Conservation (phyloP, 1,140 invertebrate species). For the Hylyphantes graminicola region DNA sequence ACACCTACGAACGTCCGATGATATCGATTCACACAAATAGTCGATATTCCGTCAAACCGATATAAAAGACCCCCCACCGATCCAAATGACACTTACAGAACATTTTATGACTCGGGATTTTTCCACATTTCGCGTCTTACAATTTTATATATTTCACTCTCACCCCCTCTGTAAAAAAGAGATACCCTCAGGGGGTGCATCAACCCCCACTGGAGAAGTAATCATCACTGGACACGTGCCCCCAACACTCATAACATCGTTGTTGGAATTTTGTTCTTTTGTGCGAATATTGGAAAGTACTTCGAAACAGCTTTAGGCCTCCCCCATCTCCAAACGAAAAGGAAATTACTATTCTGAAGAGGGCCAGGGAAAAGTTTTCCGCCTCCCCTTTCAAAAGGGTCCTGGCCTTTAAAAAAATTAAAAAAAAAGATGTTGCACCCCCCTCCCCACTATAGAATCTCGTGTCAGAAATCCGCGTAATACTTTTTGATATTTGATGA, state of each 20-base stretch:
- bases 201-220: background rate
- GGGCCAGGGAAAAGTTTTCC: constrained; percentile 25
- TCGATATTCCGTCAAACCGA: constrained; percentile 51
- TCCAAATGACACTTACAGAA: constrained; percentile 57
- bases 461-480: no score
- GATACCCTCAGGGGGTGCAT: constrained; percentile 6
- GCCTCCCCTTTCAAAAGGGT: background rate
- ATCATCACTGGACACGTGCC: constrained; percentile 27
- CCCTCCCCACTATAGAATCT: no score
- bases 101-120: constrained; percentile 57
- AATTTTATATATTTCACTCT: constrained; percentile 38
- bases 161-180: background rate
- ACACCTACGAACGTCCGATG: constrained; percentile 31
- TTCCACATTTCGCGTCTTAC: constrained; percentile 26
- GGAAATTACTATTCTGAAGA: constrained; percentile 60
- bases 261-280: constrained; percentile 57
- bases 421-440: no score
- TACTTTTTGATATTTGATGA: no score
- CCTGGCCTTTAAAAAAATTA: no score
- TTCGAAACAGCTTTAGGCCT: constrained; percentile 59
- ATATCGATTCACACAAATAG: constrained; percentile 47
- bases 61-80: constrained; percentile 36
- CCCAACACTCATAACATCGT: constrained; percentile 42
- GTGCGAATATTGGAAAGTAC: constrained; percentile 60
- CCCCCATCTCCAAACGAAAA: background rate